Conservation (phyloP, 2,113 vertebrate species). For the Polyodon spathula region DNA sequence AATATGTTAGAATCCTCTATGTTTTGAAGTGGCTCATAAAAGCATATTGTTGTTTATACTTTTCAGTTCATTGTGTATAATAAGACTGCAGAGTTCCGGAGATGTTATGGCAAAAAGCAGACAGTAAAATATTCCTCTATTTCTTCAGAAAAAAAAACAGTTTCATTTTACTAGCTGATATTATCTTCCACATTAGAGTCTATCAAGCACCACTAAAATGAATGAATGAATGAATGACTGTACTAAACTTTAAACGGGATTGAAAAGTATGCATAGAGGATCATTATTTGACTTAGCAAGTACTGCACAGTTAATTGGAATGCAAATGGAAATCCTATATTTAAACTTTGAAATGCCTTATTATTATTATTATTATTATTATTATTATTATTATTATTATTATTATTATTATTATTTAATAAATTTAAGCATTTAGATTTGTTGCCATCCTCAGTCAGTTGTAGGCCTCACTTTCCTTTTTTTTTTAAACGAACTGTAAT, state of each 20-base stretch:
- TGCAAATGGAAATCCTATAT: too few species aligned
- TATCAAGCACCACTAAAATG: constrained; percentile 25
- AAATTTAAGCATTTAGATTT: too few species aligned
- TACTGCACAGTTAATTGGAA: too few species aligned
- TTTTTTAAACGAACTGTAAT: too few species aligned
- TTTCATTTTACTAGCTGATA: constrained; percentile 25
- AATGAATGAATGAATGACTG: constrained; percentile 27
- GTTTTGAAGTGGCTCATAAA: constrained; percentile 49
- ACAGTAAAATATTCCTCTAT: constrained; percentile 30
- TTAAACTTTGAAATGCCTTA: too few species aligned
- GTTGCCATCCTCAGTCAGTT: too few species aligned
- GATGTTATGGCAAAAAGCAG: constrained; percentile 28
- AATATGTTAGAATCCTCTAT: constrained; percentile 35
- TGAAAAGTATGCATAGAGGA: not conserved
- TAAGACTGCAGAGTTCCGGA: constrained; percentile 36
- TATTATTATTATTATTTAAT: too few species aligned
- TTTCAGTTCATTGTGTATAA: constrained; percentile 32
- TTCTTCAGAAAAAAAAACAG: constrained; percentile 34
- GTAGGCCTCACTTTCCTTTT: too few species aligned
- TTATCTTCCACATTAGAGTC: constrained; percentile 16
- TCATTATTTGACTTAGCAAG: not conserved
- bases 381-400: too few species aligned
- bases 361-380: too few species aligned
- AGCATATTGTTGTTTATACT: constrained; percentile 41
- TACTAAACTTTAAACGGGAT: constrained; percentile 32